Percentiles rank a stretch among this genome's conserved stretches.
These are phyloP conservation scores for Heliothis virescens DNA, from an alignment of 1,140 invertebrate species.

Conservation along the genomic window DNA sequence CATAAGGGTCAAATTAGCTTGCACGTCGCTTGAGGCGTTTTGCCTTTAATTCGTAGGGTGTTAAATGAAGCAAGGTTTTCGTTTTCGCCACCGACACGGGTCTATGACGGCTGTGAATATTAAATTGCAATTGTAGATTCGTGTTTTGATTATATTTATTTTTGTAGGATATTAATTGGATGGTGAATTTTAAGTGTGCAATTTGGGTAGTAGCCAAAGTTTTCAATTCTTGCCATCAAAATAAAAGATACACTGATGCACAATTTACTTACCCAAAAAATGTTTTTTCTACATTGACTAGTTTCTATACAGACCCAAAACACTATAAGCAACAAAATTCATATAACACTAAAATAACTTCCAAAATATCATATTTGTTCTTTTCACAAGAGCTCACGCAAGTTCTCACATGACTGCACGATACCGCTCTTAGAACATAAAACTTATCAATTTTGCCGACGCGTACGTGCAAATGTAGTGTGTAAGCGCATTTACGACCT, in stretches of 20 bases:
- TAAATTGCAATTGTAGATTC: slow-evolving; percentile 26
- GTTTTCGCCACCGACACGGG: slow-evolving; percentile 1
- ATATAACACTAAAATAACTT: not conserved
- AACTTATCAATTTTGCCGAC: slow-evolving; percentile 22
- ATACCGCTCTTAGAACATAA: not conserved
- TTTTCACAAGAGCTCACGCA: not conserved
- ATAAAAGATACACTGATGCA: too few species aligned
- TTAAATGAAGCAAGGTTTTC: slow-evolving; percentile 31
- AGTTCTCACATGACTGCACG: not conserved
- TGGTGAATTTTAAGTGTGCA: not conserved
- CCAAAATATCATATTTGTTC: not conserved
- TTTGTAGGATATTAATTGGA: not conserved
- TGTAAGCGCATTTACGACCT: not conserved
- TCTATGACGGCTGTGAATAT: slow-evolving; percentile 24
- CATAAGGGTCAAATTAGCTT: slow-evolving; percentile 27
- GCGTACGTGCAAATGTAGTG: slow-evolving; percentile 8
- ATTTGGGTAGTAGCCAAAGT: too few species aligned
- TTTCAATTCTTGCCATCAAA: too few species aligned
- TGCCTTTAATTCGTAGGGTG: not conserved
- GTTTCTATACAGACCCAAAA: too few species aligned
- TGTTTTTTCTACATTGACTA: too few species aligned
- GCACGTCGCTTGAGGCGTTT: slow-evolving; percentile 6
- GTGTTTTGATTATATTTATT: not conserved
- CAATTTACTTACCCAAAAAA: too few species aligned
- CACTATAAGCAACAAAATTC: not conserved